phyloP scores from a whole-genome alignment of 2,888 invertebrate genomes.

The Gisinianus flammeolus region DNA sequence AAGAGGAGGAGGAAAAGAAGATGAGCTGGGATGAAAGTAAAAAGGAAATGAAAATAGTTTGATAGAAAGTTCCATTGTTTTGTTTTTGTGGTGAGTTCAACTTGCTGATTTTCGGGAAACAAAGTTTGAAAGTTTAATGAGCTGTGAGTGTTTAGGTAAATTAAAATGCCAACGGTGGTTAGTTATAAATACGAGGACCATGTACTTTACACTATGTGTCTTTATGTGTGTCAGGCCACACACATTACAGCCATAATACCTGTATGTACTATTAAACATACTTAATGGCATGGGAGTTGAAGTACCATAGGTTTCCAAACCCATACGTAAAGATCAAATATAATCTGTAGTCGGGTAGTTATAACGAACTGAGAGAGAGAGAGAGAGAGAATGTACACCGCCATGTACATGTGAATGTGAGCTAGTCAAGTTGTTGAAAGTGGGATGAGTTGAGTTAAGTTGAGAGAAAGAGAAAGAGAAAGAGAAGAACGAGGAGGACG shows the following conservation, averaged over 20 bases:
- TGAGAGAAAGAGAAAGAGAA: neutral
- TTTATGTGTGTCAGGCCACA: neutral
- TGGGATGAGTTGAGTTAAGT: neutral
- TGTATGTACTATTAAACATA: too few species aligned
- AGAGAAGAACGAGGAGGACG: neutral
- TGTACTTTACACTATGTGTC: neutral
- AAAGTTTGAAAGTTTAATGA: slow-evolving; percentile 24
- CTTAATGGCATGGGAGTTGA: too few species aligned
- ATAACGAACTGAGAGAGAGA: neutral
- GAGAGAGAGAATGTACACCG: neutral
- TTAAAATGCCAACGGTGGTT: slow-evolving; percentile 27
- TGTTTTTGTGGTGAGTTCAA: slow-evolving; percentile 6
- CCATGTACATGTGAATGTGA: neutral
- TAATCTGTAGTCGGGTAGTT: neutral
- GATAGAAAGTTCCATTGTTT: neutral
- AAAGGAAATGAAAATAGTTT: neutral
- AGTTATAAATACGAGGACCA: slow-evolving; percentile 5
- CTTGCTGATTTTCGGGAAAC: neutral
- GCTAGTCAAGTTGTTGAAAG: neutral
- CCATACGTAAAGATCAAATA: neutral
- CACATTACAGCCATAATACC: too few species aligned
- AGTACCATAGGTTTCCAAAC: too few species aligned
- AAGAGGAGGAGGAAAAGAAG: too few species aligned
- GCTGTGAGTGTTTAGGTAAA: slow-evolving; percentile 20
- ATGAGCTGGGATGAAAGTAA: too few species aligned